Conservation (phyloP, 2,113 vertebrate species). For the Crotalus viridis region DNA sequence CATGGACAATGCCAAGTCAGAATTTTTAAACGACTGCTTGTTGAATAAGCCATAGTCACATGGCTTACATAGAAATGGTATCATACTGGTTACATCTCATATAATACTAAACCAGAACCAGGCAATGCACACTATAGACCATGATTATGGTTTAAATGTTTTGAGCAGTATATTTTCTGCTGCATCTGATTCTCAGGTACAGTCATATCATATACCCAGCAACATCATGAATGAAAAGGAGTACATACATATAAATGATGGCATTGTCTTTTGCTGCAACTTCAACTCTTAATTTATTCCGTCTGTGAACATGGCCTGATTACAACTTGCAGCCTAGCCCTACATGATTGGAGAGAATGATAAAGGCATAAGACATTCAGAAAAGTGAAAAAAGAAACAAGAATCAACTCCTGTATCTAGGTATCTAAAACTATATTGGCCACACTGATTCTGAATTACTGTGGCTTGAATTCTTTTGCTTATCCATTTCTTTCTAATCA, state of each 20-base stretch:
- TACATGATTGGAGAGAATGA: background rate
- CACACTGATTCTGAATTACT: background rate
- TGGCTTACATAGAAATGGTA: background rate
- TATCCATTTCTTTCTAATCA: background rate
- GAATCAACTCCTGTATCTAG: background rate
- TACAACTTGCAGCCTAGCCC: background rate
- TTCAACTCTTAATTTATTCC: background rate
- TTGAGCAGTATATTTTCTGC: background rate
- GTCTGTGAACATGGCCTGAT: background rate
- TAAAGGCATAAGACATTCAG: background rate
- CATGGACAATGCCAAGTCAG: background rate
- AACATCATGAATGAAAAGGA: background rate
- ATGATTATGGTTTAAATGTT: background rate
- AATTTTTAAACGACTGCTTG: background rate
- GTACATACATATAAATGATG: background rate
- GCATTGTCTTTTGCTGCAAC: background rate
- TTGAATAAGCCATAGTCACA: background rate
- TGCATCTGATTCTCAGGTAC: background rate
- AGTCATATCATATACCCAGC: background rate
- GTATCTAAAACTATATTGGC: background rate
- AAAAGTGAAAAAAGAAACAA: background rate
- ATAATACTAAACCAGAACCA: background rate
- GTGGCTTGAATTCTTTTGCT: background rate
- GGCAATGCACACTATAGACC: background rate
- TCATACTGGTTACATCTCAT: background rate